phyloP scores from a whole-genome alignment of 2,888 invertebrate species.

The Acanthosoma haemorrhoidale region DNA sequence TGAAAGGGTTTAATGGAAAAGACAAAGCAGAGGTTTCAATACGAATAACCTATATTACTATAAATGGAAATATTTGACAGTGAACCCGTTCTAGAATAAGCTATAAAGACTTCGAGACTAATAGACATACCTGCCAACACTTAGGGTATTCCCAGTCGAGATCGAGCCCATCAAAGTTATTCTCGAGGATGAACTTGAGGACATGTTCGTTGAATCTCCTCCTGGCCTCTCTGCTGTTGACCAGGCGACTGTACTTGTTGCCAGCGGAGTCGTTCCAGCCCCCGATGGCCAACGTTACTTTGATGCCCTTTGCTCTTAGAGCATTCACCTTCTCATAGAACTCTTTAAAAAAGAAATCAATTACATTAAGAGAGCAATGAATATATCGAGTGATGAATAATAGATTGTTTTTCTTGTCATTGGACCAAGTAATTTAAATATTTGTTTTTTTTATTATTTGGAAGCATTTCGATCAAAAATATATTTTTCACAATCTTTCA shows the following conservation, averaged over 20 bases:
- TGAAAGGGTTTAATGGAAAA: no score
- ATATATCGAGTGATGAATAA: no score
- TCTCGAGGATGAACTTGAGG: conserved; percentile 68
- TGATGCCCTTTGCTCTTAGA: conserved; percentile 50
- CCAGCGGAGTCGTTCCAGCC: conserved; percentile 94
- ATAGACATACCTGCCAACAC: conserved; percentile 71
- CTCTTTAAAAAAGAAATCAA: conserved; percentile 50
- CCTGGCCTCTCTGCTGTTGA: conserved; percentile 65
- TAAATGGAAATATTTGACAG: no score
- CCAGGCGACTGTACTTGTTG: conserved; percentile 79
- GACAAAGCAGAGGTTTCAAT: no score
- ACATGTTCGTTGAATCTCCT: conserved; percentile 69
- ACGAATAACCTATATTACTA: conserved; percentile 36
- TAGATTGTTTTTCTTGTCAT: no score
- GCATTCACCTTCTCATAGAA: conserved; percentile 81
- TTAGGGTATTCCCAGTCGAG: conserved; percentile 93
- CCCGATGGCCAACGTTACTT: conserved; percentile 70
- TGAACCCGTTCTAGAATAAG: no score
- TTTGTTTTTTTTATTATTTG: no score
- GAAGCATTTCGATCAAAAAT: no score
- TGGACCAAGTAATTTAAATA: no score
- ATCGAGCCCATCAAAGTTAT: conserved; percentile 85
- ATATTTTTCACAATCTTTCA: no score
- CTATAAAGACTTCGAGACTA: no score
- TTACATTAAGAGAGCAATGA: no score